Evolutionary conservation across 2,797 vertebrate species (phyloP), one percentile per base, ranked within the genome.

Genomic region (Pipistrellus pipistrellus): DNA sequence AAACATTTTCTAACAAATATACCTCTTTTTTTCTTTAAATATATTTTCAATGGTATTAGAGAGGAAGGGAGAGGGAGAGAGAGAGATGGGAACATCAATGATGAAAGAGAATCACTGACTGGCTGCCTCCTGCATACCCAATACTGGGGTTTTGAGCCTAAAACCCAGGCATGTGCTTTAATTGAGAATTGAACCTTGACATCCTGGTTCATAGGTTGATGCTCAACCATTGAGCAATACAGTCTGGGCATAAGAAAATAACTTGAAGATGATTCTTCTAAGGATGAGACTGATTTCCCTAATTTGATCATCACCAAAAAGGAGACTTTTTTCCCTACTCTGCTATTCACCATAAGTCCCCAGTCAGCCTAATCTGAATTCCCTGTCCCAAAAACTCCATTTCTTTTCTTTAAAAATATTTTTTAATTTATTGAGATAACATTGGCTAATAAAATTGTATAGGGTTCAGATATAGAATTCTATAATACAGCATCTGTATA

Each of bases 381-480:
- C 3, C 2, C 11, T 78, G 0, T 44, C n/a, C 4, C 8, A 17
- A 18, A 10, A 0, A 15, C 12, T 21, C n/a, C 51, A 21, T 38
- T 77, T 53, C 20, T 32, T 53, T 55, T 35, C 1, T 55, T 53
- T 25, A 66, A 64, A 66, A 18, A 66, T 62, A 30, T 64, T 68
- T 20, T 53, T 53, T 1, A 55, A 77, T 35, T 35, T 35, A 35
- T 55, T 25, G 20, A 53, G 75, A 8, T 55, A 21, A 55, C n/a
- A 25, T 35, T 35, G 51, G 48, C 53, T 35, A 77, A 77, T 55
- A 55, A 77, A 55, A 77, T 35, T 55, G 14, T 76, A 25, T 8
- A 77, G 75, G 20, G 53, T 77, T 25, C 51, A 35, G 51, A 20
- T 55, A 4, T 35, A 77, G 2, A 77, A 23, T 53, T 77, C 20